A percentile compares a stretch with the other conserved stretches of the same genome.
Conservation (phyloP, 2,797 vertebrate species). For the Nannoperca australis region DNA sequence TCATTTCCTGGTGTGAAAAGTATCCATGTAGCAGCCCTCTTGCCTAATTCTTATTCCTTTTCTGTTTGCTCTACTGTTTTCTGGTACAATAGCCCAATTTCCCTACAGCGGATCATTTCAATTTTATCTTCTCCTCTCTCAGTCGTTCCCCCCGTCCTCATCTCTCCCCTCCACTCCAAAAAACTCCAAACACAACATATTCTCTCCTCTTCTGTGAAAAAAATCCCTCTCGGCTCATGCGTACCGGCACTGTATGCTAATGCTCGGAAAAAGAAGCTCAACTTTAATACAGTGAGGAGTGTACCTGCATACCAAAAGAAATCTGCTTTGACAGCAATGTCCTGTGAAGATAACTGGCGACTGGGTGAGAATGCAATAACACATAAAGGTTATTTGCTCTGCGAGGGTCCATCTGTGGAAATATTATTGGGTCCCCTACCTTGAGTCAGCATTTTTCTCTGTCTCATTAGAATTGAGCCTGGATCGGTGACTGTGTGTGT, state of each 20-base stretch:
- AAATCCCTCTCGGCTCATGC: constrained; percentile 60
- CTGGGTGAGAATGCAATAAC: constrained; percentile 72
- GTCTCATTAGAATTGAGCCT: constrained; percentile 70
- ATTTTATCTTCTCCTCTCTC: constrained; percentile 41
- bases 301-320: constrained; percentile 65
- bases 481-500: constrained; percentile 23
- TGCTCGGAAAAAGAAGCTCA: constrained; percentile 49
- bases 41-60: constrained; percentile 30
- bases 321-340: constrained; percentile 76
- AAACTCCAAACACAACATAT: constrained; percentile 55
- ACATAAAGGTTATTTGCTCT: constrained; percentile 75
- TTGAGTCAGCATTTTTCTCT: constrained; percentile 68
- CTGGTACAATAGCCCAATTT: constrained; percentile 37
- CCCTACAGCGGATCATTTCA: constrained; percentile 32
- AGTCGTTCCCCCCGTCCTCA: constrained; percentile 10
- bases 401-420: constrained; percentile 56
- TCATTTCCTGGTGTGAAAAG: constrained; percentile 19
- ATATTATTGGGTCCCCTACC: constrained; percentile 67
- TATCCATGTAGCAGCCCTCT: background rate
- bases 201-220: constrained; percentile 57
- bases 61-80: constrained; percentile 37
- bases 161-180: constrained; percentile 11
- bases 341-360: constrained; percentile 63
- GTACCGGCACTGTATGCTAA: constrained; percentile 62
- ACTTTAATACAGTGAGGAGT: constrained; percentile 60